Percentiles rank a stretch among this genome's conserved stretches.
Evolutionary conservation across 2,888 invertebrate species (phyloP).

Genomic region (Deilephila elpenor): DNA sequence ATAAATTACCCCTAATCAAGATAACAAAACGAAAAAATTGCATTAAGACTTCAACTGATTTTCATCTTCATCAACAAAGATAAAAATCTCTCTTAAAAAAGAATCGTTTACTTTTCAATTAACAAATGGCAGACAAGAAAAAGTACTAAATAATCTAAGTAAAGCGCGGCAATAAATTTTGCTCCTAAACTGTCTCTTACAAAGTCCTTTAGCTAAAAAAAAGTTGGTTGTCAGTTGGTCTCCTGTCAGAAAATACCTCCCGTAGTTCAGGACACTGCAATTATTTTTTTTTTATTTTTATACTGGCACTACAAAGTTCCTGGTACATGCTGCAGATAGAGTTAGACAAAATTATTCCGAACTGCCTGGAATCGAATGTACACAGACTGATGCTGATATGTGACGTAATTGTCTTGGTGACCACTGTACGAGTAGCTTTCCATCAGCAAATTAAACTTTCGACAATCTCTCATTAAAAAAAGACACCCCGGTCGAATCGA

Average conservation of each 20-base stretch:
- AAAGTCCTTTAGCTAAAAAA: conserved; percentile 7
- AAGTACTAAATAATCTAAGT: conserved; percentile 11
- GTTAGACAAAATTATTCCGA: too few species aligned
- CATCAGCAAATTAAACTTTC: too few species aligned
- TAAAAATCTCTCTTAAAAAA: background rate
- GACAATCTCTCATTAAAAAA: too few species aligned
- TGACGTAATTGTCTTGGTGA: too few species aligned
- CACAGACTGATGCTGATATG: too few species aligned
- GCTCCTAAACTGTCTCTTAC: background rate
- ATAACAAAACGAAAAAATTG: background rate
- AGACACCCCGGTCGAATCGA: too few species aligned
- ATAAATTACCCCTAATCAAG: background rate
- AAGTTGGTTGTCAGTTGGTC: conserved; percentile 8
- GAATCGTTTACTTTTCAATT: conserved; percentile 5
- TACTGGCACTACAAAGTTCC: background rate
- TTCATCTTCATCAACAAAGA: background rate
- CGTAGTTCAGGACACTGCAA: background rate
- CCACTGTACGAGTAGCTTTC: too few species aligned
- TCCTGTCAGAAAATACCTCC: background rate
- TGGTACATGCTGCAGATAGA: too few species aligned
- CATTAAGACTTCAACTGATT: background rate
- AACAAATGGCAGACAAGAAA: background rate
- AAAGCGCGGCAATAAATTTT: conserved; percentile 19
- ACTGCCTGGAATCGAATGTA: too few species aligned
- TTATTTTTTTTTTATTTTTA: background rate